Conservation (phyloP, 1,140 invertebrate species). For the Tigriopus japonicus region DNA sequence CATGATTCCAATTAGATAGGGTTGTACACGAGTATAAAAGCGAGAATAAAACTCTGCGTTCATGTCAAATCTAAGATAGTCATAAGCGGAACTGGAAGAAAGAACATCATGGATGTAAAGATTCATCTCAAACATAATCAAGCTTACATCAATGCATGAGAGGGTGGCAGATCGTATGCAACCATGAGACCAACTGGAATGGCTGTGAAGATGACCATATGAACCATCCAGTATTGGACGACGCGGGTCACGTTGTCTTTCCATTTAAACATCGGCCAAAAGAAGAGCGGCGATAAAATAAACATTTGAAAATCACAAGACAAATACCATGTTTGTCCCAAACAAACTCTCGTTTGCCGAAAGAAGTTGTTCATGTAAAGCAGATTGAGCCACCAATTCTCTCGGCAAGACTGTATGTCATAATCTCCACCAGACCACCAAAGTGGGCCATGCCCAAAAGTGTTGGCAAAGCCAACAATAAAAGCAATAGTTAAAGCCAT, state of each 20-base stretch:
- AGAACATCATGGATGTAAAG: too few relatives aligned
- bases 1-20: constrained; percentile 4
- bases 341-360: neutral
- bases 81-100: too few relatives aligned
- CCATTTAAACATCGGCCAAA: neutral
- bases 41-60: too few relatives aligned
- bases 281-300: neutral
- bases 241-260: too few relatives aligned
- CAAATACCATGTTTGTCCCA: neutral
- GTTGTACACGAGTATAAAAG: neutral
- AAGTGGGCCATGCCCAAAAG: neutral
- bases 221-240: too few relatives aligned
- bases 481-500: neutral
- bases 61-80: too few relatives aligned
- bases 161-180: too few relatives aligned
- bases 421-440: neutral
- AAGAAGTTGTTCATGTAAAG: constrained; percentile 1
- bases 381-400: constrained; percentile 11
- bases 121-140: too few relatives aligned
- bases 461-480: neutral
- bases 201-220: too few relatives aligned
- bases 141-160: too few relatives aligned
- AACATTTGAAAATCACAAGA: neutral
- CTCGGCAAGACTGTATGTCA: neutral
- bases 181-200: too few relatives aligned